Evolutionary conservation across 2,888 invertebrate genomes (phyloP), one percentile per base, ranked within the genome.

Genomic region (Matsumyia berberina): DNA sequence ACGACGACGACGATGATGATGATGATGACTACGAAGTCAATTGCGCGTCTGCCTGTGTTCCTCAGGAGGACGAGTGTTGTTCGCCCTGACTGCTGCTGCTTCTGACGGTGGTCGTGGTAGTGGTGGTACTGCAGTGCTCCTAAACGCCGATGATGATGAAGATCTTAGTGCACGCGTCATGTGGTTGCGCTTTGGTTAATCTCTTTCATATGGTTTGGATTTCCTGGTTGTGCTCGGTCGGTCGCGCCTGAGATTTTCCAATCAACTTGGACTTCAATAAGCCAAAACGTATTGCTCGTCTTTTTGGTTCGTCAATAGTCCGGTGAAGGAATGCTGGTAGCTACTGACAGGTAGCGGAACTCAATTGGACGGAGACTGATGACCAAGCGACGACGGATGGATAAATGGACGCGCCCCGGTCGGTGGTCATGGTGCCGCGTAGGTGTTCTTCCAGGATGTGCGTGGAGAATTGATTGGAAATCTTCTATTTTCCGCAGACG

Each of bases 131-230:
- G 62, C n/a, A n/a, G 17, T 77, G 57, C 64, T 53, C 39, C 60
- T 69, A 8, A 79, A 62, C 24, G 73, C 33, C 51, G 49, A 64
- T 39, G 49, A 58, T 51, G 57, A 78, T 64, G 80, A 80, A 76
- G 64, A 85, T 66, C 74, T 76, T 76, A 66, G 55, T 33, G 12
- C 80, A 58, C 37, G 57, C 73, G 74, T 85, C 85, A 85, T 85
- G 85, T 85, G 85, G 85, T 85, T 80, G 80, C 55, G 74, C 85
- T 85, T 85, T 85, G 85, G 80, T 76, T 80, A 85, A 85, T 85
- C 85, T 85, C 85, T 85, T 80, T 80, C 85, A 85, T 60, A 85
- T 85, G 85, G 80, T 76, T 80, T 70, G 80, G 85, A 85, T 85
- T 85, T 85, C 85, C 85, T 85, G 85, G 85, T 80, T 85, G 69